Base-by-base conservation (phyloP, 2,888 invertebrate species). In the Cecidostiba fungosa region DNA sequence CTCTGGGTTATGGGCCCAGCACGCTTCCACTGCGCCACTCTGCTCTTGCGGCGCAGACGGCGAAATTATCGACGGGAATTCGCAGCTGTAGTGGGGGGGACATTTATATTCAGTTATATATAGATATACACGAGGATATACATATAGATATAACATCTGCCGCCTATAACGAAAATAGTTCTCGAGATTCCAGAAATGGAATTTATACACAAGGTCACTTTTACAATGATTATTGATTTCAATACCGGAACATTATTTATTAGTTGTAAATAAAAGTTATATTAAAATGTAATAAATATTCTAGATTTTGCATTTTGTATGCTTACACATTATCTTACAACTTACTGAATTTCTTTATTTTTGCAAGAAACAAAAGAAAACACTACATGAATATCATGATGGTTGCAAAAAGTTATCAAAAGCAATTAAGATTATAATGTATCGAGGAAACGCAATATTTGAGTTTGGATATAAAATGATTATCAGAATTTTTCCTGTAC, bases 1-100 rank as follows among this genome's bases (percentile, higher is more conserved):
- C 72, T 72, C 72, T 72, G 72, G 72, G 72, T 72, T 72, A 72
- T 72, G 72, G 72, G 72, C 72, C 72, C 72, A 72, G 72, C 72
- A 72, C 72, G 72, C 72, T 72, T 72, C 72, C 72, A 72, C 72
- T 72, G 72, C 72, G 72, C 72, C 72, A 72, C 72, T 72, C 72
- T 72, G 72, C 72, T 72, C 72, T 72, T 39, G 39, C 26, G 82
- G 29, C 29, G 26, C 3, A 12, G 26, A 66, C 14, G 23, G 26
- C 14, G 26, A 66, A 66, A 66, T 66, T 66, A 66, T 66, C 66
- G 66, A 66, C 66, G 12, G 3, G 66, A 66, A 66, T 66, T 29
- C 29, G 5, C 26, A 16, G 66, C 12, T n/a, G 26, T 26, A 29
- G 66, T 10, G 10, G 66, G 10, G 29, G 16, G 23, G 29, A 62